Conservation (phyloP, 2,888 invertebrate species). For the Andricus quercusramuli region DNA sequence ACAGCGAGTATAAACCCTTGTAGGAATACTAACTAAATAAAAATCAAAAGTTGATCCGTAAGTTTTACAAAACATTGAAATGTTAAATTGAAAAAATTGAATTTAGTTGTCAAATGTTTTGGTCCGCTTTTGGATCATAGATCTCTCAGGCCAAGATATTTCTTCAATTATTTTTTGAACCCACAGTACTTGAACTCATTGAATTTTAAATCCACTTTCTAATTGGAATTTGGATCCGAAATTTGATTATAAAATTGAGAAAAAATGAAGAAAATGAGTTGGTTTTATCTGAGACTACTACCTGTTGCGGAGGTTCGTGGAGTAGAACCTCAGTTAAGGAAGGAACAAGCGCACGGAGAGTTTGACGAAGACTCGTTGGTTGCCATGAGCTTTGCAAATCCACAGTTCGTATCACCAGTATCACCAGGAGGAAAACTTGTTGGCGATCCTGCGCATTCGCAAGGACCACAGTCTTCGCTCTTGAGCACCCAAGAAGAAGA, state of each 20-base stretch:
- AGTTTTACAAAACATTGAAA: no score
- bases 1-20: no score
- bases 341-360: conserved; percentile 13
- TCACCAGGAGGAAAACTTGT: conserved; percentile 19
- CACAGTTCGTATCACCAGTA: neutral
- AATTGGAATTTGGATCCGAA: neutral
- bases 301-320: conserved; percentile 23
- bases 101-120: no score
- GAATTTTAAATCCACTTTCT: neutral
- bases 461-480: conserved; percentile 31
- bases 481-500: conserved; percentile 6
- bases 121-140: no score
- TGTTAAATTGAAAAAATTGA: no score
- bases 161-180: neutral
- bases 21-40: no score
- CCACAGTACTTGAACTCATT: neutral
- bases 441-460: conserved; percentile 34
- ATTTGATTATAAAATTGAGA: neutral
- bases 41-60: no score
- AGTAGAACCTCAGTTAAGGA: neutral
- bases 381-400: conserved; percentile 13
- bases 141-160: no score
- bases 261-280: neutral
- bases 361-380: conserved; percentile 24
- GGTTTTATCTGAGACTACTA: conserved; percentile 20